Percentiles rank a stretch among this genome's conserved stretches.
These are phyloP conservation scores for Lithophane ornitopus DNA, from an alignment of 2,888 invertebrate species.

Conservation along the genomic window DNA sequence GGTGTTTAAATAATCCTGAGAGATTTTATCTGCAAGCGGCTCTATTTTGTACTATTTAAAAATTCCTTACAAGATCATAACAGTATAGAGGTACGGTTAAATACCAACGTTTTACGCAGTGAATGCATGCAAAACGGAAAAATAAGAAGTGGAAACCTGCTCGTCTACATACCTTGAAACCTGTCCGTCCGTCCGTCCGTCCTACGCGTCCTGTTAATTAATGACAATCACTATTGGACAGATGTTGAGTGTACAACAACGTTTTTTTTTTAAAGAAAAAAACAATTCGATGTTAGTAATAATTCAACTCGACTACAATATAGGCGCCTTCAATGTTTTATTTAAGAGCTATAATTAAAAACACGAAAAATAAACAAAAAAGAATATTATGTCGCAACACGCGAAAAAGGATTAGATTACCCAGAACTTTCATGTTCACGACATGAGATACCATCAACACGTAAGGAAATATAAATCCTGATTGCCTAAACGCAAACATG, in stretches of 20 bases:
- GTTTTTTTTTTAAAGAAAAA: constrained; percentile 44
- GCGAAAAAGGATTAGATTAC: constrained; percentile 45
- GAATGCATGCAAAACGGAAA: constrained; percentile 57
- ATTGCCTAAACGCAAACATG: constrained; percentile 37
- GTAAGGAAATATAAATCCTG: constrained; percentile 42
- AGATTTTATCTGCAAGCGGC: constrained; percentile 43
- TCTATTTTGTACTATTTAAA: constrained; percentile 54
- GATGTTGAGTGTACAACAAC: constrained; percentile 58
- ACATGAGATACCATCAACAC: constrained; percentile 41
- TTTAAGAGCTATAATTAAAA: constrained; percentile 33
- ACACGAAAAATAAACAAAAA: neutral
- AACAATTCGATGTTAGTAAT: constrained; percentile 25
- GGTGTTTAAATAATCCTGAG: constrained; percentile 31
- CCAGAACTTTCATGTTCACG: constrained; percentile 46
- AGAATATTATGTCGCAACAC: constrained; percentile 4
- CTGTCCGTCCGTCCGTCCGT: constrained; percentile 72
- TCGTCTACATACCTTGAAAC: constrained; percentile 72
- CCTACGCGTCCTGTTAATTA: constrained; percentile 74
- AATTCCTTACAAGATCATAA: constrained; percentile 61
- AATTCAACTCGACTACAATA: constrained; percentile 29
- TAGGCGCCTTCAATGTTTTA: constrained; percentile 13
- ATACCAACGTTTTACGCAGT: constrained; percentile 56
- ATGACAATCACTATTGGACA: constrained; percentile 73
- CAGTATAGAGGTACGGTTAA: constrained; percentile 62
- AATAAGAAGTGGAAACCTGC: constrained; percentile 52